Conservation (phyloP, 2,888 invertebrate species). For the Diplazon laetatorius region DNA sequence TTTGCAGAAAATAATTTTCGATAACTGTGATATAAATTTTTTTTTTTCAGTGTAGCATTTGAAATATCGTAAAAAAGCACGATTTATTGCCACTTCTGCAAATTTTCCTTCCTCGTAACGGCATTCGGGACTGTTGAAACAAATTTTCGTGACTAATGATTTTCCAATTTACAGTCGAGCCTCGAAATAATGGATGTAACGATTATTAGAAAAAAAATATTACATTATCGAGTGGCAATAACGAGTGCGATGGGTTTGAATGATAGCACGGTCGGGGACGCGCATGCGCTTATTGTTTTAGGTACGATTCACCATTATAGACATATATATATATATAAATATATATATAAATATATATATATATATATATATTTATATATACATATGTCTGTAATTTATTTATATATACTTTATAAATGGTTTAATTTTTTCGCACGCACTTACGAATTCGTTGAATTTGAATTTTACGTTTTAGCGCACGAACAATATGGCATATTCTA, state of each 20-base stretch:
- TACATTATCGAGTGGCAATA: background rate
- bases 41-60: too few relatives aligned
- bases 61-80: too few relatives aligned
- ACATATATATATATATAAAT: too few relatives aligned
- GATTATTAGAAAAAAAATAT: background rate
- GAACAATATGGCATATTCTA: conserved; percentile 83
- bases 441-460: conserved; percentile 75
- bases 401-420: background rate
- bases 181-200: background rate
- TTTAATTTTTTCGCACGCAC: conserved; percentile 65
- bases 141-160: too few relatives aligned
- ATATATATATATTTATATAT: too few relatives aligned
- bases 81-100: too few relatives aligned
- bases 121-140: too few relatives aligned
- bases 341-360: too few relatives aligned
- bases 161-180: background rate
- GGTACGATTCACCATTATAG: conserved; percentile 3
- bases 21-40: too few relatives aligned
- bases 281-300: conserved; percentile 35
- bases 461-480: conserved; percentile 82
- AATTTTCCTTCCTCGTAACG: too few relatives aligned
- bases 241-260: background rate
- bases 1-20: too few relatives aligned
- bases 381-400: too few relatives aligned
- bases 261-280: conserved; percentile 19